Base-by-base conservation (phyloP, 2,797 vertebrate genomes). In the Lepus oiostolus region DNA sequence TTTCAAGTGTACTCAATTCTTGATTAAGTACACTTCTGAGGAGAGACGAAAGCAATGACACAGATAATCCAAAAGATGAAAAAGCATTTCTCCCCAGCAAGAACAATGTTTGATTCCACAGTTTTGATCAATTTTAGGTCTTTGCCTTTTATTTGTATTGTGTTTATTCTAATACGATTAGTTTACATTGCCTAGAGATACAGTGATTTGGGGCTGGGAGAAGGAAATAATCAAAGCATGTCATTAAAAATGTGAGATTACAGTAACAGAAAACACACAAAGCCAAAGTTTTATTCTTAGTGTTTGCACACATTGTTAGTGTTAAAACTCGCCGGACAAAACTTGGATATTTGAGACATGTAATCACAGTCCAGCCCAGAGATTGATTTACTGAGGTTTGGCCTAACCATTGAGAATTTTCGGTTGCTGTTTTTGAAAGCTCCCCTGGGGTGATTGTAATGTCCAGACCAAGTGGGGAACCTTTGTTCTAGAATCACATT, bases 351-450 rank as follows among this genome's bases (percentile, higher is more conserved):
- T 75, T 86, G 28, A 86, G 62, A 90, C 19, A 62, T 90, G 60
- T 95, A 90, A 65, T 93, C n/a, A 76, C 81, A 93, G 28, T 58
- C 60, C 24, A 86, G 58, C 24, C 67, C 74, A 75, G 60, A 75
- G 54, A 70, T 58, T 80, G 47, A 80, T 74, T 88, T 87, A 16
- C 77, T 82, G 62, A 32, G 50, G 16, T 70, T 87, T 83, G n/a
- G 8, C 42, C 63, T 77, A 47, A 42, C 65, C 74, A 79, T n/a
- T 85, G 32, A 88, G 16, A 58, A 58, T 58, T 58, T 58, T 58
- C 19, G 13, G 54, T 58, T 2, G 54, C 19, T 58, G 16, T 35
- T 52, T 52, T 70, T n/a, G 2, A 52, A 80, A 76, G n/a, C 52
- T 50, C 28, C 28, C n/a, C 42, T 9, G 42, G 74, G 6, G 17